phyloP scores from a whole-genome alignment of 2,888 invertebrate species.

The Hemistola chrysoprasaria region DNA sequence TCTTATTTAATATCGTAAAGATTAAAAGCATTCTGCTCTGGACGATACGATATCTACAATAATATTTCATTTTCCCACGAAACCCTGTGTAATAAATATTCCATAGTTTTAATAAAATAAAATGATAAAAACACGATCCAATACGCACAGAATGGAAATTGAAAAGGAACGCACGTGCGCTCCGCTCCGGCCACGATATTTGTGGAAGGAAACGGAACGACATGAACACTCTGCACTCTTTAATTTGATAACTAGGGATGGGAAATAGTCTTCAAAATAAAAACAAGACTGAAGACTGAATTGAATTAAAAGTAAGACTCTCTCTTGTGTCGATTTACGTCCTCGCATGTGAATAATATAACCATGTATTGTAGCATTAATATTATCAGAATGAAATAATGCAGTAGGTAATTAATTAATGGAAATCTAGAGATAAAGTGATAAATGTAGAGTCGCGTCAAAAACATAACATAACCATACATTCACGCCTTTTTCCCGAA shows the following conservation, averaged over 20 bases:
- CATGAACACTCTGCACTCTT: slow-evolving; percentile 30
- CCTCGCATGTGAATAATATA: too few relatives aligned
- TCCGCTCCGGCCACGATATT: slow-evolving; percentile 27
- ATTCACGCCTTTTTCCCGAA: too few relatives aligned
- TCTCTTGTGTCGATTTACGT: too few relatives aligned
- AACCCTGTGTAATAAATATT: slow-evolving; percentile 5
- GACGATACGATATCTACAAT: slow-evolving; percentile 19
- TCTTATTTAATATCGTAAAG: too few relatives aligned
- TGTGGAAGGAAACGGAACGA: slow-evolving; percentile 31
- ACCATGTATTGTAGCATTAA: too few relatives aligned
- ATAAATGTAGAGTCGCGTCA: too few relatives aligned
- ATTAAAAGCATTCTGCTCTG: too few relatives aligned
- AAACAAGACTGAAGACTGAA: slow-evolving; percentile 2
- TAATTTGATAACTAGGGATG: slow-evolving; percentile 28
- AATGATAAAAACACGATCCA: slow-evolving; percentile 21
- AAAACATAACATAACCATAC: too few relatives aligned
- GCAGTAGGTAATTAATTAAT: too few relatives aligned
- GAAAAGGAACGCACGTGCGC: slow-evolving; percentile 33
- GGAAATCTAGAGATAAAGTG: too few relatives aligned
- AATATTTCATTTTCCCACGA: slow-evolving; percentile 1
- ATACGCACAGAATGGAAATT: slow-evolving; percentile 29
- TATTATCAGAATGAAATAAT: too few relatives aligned
- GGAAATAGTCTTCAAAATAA: slow-evolving; percentile 3
- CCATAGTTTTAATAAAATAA: slow-evolving; percentile 3
- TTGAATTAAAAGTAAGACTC: too few relatives aligned